Evolutionary conservation across 2,797 vertebrate genomes (phyloP), one percentile per base, ranked within the genome.

Genomic region (Bothrops alternatus): DNA sequence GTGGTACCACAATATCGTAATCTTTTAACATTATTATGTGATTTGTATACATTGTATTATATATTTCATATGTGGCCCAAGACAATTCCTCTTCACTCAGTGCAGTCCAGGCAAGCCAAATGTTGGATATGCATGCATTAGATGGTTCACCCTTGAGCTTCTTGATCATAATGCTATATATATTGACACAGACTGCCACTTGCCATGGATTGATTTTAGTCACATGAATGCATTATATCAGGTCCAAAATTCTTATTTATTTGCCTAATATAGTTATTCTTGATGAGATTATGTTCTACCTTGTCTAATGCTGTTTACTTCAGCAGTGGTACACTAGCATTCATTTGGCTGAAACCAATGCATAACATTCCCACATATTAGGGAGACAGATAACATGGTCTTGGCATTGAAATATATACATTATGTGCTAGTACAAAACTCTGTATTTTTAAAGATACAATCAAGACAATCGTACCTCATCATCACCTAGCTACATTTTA

Each of bases 381-480:
- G 47, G 88, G 28, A 6, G 18, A 28, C 8, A 32, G 5, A 53
- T n/a, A 58, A 57, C 13, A 23, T 32, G 20, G 25, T 65, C 11
- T 16, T 13, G 42, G 20, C 1, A 89, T 57, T 90, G 91, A 90
- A 92, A 57, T 37, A 93, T 37, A 93, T 93, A 8, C 10, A 56
- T 32, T 50, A 3, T 56, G n/a, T 78, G 63, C 20, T 61, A 85
- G 37, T 20, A 26, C 2, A 37, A 82, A 61, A 25, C 13, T 26
- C 10, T 47, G 4, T 37, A 23, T 14, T 63, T 88, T 47, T 88
- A 4, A 23, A 28, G 42, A 53, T 53, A 37, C 12, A 37, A 69
- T 82, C 20, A 28, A 57, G 7, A 20, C 91, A 58, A 47, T 56
- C 0, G 1, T 58, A 87, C 0, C 0, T 65, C 6, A 86, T 55